Percentiles rank a stretch among this genome's conserved stretches.
Conservation (phyloP, 2,113 vertebrate genomes). For the Rafetus swinhoei region DNA sequence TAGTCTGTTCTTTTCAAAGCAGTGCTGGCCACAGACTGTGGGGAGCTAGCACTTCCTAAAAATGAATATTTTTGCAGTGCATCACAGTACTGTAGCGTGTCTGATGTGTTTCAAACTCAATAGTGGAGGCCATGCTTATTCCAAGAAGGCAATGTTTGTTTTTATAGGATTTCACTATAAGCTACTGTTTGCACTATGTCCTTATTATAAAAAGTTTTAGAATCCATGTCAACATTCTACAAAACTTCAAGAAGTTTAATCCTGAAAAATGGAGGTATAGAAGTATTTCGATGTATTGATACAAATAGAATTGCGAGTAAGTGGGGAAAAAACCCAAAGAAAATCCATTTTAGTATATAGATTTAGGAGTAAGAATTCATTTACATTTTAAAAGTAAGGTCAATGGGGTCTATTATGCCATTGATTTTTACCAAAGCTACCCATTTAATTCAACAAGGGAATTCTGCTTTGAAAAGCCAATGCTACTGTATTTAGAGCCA, state of each 20-base stretch:
- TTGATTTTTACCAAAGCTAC: slow-evolving; percentile 26
- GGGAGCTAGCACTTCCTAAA: background rate
- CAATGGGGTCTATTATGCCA: background rate
- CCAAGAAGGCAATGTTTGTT: background rate
- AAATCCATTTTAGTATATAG: slow-evolving; percentile 39
- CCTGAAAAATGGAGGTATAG: background rate
- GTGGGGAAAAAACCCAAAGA: slow-evolving; percentile 13
- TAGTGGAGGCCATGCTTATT: background rate
- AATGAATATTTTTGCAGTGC: background rate
- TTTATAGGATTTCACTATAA: background rate
- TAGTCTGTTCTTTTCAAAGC: background rate
- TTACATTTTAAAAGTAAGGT: slow-evolving; percentile 47
- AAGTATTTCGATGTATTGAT: background rate
- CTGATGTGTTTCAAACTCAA: background rate
- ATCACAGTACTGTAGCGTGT: rapidly evolving
- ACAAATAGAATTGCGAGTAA: slow-evolving; percentile 24
- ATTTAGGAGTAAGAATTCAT: slow-evolving; percentile 45
- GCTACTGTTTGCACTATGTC: rapidly evolving
- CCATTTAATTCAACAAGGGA: slow-evolving; percentile 32
- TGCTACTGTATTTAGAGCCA: slow-evolving; percentile 6
- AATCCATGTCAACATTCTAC: background rate
- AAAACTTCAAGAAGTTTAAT: background rate
- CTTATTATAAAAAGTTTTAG: background rate
- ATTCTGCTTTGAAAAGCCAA: slow-evolving; percentile 25
- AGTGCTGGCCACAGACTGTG: background rate